phyloP scores from a whole-genome alignment of 2,888 invertebrate genomes.

The Falcaria lacertinaria region DNA sequence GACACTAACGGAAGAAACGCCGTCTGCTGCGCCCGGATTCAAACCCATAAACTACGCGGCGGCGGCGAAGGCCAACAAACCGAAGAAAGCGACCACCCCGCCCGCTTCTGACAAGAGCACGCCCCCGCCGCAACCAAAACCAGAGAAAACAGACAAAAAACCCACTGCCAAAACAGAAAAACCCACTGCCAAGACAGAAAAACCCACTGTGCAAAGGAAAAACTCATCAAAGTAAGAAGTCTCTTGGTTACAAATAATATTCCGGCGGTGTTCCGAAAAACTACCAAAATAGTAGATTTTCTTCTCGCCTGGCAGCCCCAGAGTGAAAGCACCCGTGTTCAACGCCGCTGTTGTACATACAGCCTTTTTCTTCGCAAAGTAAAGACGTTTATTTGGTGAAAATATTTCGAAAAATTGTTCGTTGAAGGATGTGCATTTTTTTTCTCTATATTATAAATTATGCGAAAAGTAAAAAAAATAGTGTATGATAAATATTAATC shows the following conservation, averaged over 20 bases:
- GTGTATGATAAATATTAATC: conserved; percentile 14
- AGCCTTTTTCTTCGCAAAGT: background rate
- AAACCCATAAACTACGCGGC: conserved; percentile 74
- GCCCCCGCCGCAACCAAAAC: conserved; percentile 16
- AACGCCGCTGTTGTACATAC: background rate
- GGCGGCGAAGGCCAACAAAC: conserved; percentile 67
- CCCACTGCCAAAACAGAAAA: conserved; percentile 6
- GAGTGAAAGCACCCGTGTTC: background rate
- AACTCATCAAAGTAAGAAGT: conserved; percentile 55
- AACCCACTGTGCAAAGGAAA: conserved; percentile 42
- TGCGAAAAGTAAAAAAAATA: conserved; percentile 20
- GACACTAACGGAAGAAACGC: conserved; percentile 26
- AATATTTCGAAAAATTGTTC: background rate
- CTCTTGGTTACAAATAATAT: conserved; percentile 8
- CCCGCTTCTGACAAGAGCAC: conserved; percentile 28
- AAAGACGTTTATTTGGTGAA: background rate
- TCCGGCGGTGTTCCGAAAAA: conserved; percentile 20
- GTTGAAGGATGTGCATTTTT: background rate
- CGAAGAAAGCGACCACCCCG: conserved; percentile 44
- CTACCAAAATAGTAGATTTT: conserved; percentile 7
- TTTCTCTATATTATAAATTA: conserved; percentile 3
- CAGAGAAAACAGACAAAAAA: conserved; percentile 25
- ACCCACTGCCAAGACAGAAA: conserved; percentile 4
- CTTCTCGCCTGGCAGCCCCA: background rate
- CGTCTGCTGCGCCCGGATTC: conserved; percentile 23